Evolutionary conservation across 2,797 vertebrate species (phyloP), one percentile per base, ranked within the genome.

Genomic region (Buphagus erythrorhynchus): DNA sequence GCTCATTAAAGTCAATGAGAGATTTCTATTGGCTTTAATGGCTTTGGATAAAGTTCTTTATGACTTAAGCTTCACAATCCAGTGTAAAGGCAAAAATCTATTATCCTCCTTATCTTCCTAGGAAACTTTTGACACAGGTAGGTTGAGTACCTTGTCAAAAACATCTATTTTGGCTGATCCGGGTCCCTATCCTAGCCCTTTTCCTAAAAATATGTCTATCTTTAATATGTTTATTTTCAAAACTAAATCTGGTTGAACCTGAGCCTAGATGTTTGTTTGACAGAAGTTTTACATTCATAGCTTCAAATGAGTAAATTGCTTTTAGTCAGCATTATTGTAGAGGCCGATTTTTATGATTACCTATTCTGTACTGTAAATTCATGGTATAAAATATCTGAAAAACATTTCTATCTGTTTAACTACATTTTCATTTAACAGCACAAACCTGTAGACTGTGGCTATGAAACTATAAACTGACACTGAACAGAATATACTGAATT

Each of bases 1-100:
- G 40, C 67, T 88, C 80, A 71, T 88, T 92, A 88, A 90, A 92
- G 45, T 79, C 80, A 85, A 22, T 35, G 33, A 89, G 59, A 92
- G 29, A 61, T 79, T 94, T 93, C 82, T 68, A 4, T 75, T 94
- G 45, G 35, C 58, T 84, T 95, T 94, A 88, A 71, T 84, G 67
- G 24, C 20, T 93, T 82, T 77, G 52, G 49, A 54, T 72, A 86
- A 90, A 42, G 62, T 31, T 83, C 38, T 80, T 67, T 81, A 52
- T 78, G 59, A 92, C 21, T 85, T 73, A 95, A 85, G n/a, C 67
- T 79, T 88, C 72, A 54, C 71, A 65, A 62, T 92, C 71, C 61
- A 91, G 38, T 83, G 38, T 77, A 92, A 94, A 61, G 45, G n/a
- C 28, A 40, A 73, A 92, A 86, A 42, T 5, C 38, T 74, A 31